Evolutionary conservation across 2,113 vertebrate genomes (phyloP), one percentile per base, ranked within the genome.

Genomic region (Rhodinocichla rosea): DNA sequence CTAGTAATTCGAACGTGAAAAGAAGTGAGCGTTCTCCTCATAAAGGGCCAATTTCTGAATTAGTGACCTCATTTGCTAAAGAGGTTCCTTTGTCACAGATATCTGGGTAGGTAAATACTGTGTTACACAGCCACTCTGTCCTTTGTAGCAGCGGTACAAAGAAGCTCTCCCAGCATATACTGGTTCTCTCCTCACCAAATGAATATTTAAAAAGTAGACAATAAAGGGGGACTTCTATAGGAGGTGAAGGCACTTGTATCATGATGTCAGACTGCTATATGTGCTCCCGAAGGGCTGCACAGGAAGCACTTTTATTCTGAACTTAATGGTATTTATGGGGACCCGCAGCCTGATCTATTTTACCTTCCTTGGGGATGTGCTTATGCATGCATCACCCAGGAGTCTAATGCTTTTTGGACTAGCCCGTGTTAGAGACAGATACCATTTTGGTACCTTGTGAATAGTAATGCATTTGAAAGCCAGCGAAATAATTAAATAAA

Each of bases 131-230:
- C 71, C 74, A 75, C 81, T 39, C 90, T 57, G 84, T 78, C 73
- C 80, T 87, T 85, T 86, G 63, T 42, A 90, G 90, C 95, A 78
- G 50, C 3, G 44, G 86, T 92, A 91, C 88, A 95, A 96, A 94
- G 80, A 83, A 91, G 91, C 94, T 74, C 71, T 82, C 74, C 90
- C 13, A 27, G 70, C 79, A 76, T 40, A 55, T 81, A 89, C 80
- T 57, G 47, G 47, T 77, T 88, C 53, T 94, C 63, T 87, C 68
- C 87, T 83, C 70, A 53, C 59, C 87, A 93, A 92, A 97, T 97
- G 86, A 97, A 97, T 97, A 97, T 97, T 96, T 94, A 91, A 95
- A 92, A 94, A 87, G 80, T 86, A 88, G 92, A 94, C 92, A 94
- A 94, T 92, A 83, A 89, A 96, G 64, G 77, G 92, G 89, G 90